Evolutionary conservation across 2,888 invertebrate species (phyloP).

Genomic region (Antheraea yamamai): DNA sequence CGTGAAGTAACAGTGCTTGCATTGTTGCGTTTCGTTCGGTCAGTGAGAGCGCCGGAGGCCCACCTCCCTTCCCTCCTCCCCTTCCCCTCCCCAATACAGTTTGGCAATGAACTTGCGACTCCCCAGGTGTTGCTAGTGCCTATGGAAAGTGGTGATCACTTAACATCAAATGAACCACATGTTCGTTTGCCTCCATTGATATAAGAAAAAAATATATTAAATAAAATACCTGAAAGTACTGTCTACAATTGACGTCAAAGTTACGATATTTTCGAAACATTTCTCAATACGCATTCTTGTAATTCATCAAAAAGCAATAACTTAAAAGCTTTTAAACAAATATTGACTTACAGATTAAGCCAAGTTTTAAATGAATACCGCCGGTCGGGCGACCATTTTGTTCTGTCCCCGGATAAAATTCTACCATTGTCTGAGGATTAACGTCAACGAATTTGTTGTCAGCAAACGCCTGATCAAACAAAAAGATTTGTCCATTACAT

Average conservation of each 20-base stretch:
- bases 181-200: too few species aligned
- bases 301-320: conserved; percentile 42
- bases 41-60: too few species aligned
- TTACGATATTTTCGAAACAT: not conserved
- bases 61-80: too few species aligned
- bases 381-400: conserved; percentile 57
- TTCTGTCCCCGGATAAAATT: conserved; percentile 62
- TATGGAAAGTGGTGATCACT: too few species aligned
- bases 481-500: conserved; percentile 68
- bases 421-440: conserved; percentile 78
- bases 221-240: not conserved
- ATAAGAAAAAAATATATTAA: too few species aligned
- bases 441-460: conserved; percentile 79
- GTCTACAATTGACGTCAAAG: not conserved
- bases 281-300: conserved; percentile 21
- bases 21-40: too few species aligned
- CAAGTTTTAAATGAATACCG: conserved; percentile 62
- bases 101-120: too few species aligned
- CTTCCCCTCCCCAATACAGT: too few species aligned
- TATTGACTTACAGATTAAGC: conserved; percentile 61
- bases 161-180: too few species aligned
- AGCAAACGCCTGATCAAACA: conserved; percentile 80
- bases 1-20: too few species aligned
- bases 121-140: too few species aligned
- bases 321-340: conserved; percentile 65